Evolutionary conservation across 2,797 vertebrate genomes (phyloP).

Genomic region (Thripadectes ignobilis): DNA sequence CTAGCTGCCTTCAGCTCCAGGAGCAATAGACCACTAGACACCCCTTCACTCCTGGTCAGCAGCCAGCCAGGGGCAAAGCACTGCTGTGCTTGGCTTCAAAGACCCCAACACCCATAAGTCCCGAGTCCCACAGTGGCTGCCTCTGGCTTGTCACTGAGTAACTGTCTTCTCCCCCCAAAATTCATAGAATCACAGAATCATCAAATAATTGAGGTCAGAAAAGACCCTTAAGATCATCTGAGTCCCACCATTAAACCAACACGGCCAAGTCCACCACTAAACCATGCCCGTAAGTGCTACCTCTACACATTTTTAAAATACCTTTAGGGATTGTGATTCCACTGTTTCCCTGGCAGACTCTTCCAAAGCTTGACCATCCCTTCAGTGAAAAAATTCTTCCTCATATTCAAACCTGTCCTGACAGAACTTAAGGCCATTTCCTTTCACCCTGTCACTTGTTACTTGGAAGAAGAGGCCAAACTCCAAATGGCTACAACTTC

Average conservation of each 20-base stretch:
- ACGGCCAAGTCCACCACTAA: not conserved
- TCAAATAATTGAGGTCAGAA: not conserved
- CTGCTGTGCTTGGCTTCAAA: not conserved
- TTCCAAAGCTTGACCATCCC: not conserved
- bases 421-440: not conserved
- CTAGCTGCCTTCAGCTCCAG: not conserved
- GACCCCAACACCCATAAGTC: not conserved
- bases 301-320: not conserved
- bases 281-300: not conserved
- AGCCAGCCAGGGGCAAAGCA: not conserved
- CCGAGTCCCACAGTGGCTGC: not conserved
- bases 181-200: not conserved
- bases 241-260: not conserved
- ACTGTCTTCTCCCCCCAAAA: not conserved
- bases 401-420: not conserved
- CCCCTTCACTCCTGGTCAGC: fast-evolving
- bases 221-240: not conserved
- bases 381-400: not conserved
- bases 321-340: not conserved
- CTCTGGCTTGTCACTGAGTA: not conserved
- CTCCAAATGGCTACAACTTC: not conserved
- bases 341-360: not conserved
- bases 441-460: not conserved
- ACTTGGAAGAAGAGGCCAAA: not conserved
- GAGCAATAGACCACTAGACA: not conserved